Conservation (phyloP, 2,113 vertebrate species). For the Hypocryptadius cinnamomeus region DNA sequence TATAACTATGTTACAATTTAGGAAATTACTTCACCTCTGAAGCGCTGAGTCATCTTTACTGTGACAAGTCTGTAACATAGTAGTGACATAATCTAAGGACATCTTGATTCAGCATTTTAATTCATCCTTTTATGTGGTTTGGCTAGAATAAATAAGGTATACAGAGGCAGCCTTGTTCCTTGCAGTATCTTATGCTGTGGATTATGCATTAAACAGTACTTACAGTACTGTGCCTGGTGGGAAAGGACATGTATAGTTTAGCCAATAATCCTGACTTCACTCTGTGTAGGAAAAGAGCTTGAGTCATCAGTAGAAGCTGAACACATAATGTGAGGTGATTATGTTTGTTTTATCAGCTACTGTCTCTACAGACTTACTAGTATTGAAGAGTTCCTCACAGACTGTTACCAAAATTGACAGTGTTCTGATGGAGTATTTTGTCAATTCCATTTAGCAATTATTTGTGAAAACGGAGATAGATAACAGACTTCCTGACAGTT, state of each 20-base stretch:
- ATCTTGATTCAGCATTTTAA: not conserved
- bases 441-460: not conserved
- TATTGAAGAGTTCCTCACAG: not conserved
- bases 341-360: not conserved
- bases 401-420: not conserved
- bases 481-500: not conserved
- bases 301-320: not conserved
- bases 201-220: not conserved
- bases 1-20: not conserved
- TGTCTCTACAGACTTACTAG: not conserved
- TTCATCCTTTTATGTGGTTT: not conserved
- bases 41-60: not conserved
- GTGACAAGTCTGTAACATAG: not conserved
- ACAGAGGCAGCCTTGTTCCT: not conserved
- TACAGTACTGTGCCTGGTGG: not conserved
- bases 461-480: not conserved
- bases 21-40: not conserved
- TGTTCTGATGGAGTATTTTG: not conserved
- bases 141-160: not conserved
- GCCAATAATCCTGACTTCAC: not conserved
- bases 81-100: not conserved
- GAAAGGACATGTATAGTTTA: not conserved
- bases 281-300: not conserved
- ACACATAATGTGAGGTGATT: not conserved
- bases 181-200: not conserved